Evolutionary conservation across 2,113 vertebrate genomes (phyloP).

Genomic region (Phalacrocorax pelagicus): DNA sequence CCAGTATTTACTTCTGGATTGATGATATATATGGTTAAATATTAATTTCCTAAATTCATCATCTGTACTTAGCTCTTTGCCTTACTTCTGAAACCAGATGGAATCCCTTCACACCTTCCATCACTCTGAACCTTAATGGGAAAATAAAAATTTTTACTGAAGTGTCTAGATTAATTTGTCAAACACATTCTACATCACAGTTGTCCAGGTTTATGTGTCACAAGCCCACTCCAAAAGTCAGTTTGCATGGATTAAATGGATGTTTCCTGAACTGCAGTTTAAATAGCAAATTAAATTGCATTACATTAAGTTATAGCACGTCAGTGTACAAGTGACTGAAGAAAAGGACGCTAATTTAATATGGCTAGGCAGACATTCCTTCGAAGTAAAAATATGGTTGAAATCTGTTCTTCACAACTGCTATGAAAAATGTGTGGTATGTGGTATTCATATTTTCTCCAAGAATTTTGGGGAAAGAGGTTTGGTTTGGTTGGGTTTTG

Average conservation of each 20-base stretch:
- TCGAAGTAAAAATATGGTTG: neutral
- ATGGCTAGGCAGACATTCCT: neutral
- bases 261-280: neutral
- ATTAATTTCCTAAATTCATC: neutral
- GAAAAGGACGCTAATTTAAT: neutral
- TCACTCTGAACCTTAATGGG: neutral
- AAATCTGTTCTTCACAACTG: neutral
- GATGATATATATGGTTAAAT: neutral
- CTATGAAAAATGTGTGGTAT: neutral
- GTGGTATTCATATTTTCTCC: neutral
- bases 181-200: neutral
- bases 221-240: neutral
- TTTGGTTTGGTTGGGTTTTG: neutral
- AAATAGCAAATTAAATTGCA: neutral
- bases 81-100: neutral
- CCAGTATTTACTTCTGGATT: neutral
- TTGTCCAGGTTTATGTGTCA: neutral
- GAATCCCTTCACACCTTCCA: neutral
- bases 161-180: neutral
- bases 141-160: neutral
- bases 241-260: neutral
- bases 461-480: neutral
- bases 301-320: neutral
- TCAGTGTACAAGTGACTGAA: neutral
- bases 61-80: neutral